Evolutionary conservation across 2,113 vertebrate species (phyloP).

Genomic region (Tylochromis polylepis): DNA sequence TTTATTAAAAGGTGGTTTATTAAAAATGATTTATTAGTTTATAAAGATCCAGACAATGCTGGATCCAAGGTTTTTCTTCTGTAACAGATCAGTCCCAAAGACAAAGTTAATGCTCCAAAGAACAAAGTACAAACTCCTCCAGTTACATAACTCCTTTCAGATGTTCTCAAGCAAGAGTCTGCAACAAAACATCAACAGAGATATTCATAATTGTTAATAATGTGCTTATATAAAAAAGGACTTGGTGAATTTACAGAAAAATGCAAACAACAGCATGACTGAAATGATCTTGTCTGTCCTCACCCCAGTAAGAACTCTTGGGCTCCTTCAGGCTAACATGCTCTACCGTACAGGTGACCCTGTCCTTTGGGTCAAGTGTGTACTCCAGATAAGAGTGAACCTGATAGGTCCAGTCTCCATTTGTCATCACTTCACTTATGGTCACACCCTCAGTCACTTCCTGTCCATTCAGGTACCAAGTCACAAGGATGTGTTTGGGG

Average conservation of each 20-base stretch:
- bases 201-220: background rate
- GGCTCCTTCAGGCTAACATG: background rate
- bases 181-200: background rate
- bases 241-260: too few relatives aligned
- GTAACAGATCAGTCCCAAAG: background rate
- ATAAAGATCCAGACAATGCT: background rate
- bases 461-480: background rate
- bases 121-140: background rate
- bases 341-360: background rate
- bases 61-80: background rate
- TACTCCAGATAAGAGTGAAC: background rate
- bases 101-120: background rate
- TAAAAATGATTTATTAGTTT: background rate
- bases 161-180: background rate
- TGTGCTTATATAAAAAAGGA: background rate
- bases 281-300: background rate
- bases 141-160: background rate
- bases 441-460: background rate
- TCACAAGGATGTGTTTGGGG: background rate
- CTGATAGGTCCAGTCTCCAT: constrained; percentile 1
- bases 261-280: too few relatives aligned
- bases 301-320: background rate
- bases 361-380: background rate
- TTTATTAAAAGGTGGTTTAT: too few relatives aligned
- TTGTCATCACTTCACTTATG: background rate